A percentile compares a stretch with the other conserved stretches of the same genome.
Conservation (phyloP, 2,888 invertebrate genomes). For the Stenichneumon culpator region DNA sequence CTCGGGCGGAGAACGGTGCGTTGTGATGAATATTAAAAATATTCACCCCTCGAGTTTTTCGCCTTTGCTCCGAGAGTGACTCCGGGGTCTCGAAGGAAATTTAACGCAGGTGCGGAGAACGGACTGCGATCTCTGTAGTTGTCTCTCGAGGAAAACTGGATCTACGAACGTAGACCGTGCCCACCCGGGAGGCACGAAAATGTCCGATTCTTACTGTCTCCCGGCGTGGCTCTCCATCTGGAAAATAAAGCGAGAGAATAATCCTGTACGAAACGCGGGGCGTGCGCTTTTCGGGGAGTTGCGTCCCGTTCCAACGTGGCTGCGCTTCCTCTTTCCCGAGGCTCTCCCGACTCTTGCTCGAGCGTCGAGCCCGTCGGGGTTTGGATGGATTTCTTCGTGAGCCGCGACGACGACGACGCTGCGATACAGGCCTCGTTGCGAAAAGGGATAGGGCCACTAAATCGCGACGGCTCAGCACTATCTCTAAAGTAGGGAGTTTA, state of each 20-base stretch:
- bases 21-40: constrained; percentile 30
- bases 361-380: not conserved
- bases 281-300: not conserved
- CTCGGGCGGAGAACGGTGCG: not conserved
- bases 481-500: constrained; percentile 29
- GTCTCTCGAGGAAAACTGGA: constrained; percentile 29
- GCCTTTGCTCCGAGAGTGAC: constrained; percentile 7
- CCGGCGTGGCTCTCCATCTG: not conserved
- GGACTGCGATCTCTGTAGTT: not conserved
- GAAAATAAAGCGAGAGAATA: constrained; percentile 58
- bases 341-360: constrained; percentile 1
- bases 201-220: constrained; percentile 11
- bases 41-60: constrained; percentile 16
- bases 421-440: not conserved
- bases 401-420: not conserved
- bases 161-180: not conserved
- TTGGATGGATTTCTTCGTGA: constrained; percentile 29
- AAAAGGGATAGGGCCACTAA: constrained; percentile 60
- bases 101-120: constrained; percentile 11
- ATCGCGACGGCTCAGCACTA: constrained; percentile 72
- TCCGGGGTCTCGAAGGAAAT: constrained; percentile 30
- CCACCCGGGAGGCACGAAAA: constrained; percentile 44
- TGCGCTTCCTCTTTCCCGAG: not conserved
- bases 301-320: not conserved
- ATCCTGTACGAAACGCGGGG: constrained; percentile 39